Conservation (phyloP, 2,888 invertebrate genomes). For the Sarcophaga subvicina region DNA sequence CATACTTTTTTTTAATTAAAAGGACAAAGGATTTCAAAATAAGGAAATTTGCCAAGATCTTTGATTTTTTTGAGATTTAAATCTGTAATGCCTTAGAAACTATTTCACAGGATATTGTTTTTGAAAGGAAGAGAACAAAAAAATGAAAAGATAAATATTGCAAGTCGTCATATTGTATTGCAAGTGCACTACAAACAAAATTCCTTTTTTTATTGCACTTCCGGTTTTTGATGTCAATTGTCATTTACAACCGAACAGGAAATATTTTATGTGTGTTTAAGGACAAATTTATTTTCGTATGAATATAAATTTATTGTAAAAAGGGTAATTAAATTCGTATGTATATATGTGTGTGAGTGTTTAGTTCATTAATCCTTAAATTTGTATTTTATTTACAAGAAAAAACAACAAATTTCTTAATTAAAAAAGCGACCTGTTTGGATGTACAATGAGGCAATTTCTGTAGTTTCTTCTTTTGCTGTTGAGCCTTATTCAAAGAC, state of each 20-base stretch:
- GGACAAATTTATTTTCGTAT: no score
- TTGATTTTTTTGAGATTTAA: not conserved
- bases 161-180: not conserved
- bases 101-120: conserved; percentile 37
- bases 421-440: conserved; percentile 63
- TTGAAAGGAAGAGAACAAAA: not conserved
- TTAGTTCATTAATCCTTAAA: conserved; percentile 16
- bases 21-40: no score
- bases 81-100: not conserved
- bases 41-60: conserved; percentile 6
- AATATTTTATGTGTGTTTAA: no score
- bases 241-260: conserved; percentile 38
- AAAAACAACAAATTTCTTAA: conserved; percentile 20
- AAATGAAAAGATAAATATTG: not conserved
- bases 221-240: conserved; percentile 13
- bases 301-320: no score
- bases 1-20: not conserved
- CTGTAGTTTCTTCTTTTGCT: conserved; percentile 20
- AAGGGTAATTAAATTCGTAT: no score
- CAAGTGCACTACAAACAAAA: conserved; percentile 38
- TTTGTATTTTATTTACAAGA: not conserved
- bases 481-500: not conserved
- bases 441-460: conserved; percentile 36
- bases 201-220: conserved; percentile 10
- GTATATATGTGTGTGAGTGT: no score